These are phyloP conservation scores for Nannoperca obscura DNA, from an alignment of 2,797 vertebrate genomes.

Conservation along the genomic window DNA sequence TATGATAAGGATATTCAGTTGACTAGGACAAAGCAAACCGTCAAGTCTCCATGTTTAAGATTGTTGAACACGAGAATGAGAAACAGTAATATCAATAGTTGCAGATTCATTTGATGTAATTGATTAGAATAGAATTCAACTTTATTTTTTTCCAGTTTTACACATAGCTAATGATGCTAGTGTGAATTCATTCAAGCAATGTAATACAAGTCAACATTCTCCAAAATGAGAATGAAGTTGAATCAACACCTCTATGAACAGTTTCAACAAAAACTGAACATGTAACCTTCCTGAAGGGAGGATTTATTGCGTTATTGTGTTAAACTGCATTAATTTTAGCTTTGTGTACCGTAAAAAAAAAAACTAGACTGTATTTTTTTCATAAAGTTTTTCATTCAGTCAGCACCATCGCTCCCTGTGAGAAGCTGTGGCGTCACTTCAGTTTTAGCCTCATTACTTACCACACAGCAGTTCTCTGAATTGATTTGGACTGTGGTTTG, in stretches of 20 bases:
- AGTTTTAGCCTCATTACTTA: neutral
- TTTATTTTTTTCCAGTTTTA: neutral
- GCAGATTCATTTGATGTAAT: neutral
- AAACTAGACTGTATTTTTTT: neutral
- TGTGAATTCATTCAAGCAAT: neutral
- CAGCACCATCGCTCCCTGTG: neutral
- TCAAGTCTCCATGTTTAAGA: neutral
- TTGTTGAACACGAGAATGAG: neutral
- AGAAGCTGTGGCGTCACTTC: neutral
- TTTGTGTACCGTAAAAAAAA: neutral
- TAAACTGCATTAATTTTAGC: neutral
- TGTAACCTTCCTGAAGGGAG: neutral
- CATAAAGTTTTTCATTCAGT: constrained; percentile 33
- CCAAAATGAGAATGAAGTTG: too few relatives aligned
- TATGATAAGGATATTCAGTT: too few relatives aligned
- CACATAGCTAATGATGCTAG: neutral
- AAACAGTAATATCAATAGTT: neutral
- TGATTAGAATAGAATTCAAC: neutral
- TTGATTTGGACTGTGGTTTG: constrained; percentile 48
- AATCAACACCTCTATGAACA: neutral
- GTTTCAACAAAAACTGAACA: neutral
- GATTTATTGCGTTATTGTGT: neutral
- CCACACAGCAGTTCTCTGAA: constrained; percentile 10
- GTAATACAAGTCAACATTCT: neutral
- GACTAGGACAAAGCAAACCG: too few relatives aligned